Base-by-base conservation (phyloP, 64 coral and sea anemone genomes). In the Dendrophyllia cribrosa region DNA sequence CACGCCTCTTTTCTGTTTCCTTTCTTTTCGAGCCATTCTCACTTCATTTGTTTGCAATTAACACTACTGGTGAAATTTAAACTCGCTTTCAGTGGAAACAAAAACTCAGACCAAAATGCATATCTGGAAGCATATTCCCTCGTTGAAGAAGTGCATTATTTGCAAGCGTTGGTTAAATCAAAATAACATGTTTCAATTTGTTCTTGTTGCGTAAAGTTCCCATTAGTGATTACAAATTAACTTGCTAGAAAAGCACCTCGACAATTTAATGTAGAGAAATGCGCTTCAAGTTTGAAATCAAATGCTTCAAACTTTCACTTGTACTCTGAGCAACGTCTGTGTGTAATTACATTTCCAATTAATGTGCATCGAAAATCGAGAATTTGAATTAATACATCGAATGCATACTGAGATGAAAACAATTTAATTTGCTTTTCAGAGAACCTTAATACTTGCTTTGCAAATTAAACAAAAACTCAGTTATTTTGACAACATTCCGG, bases 1-100 rank as follows among this genome's bases (percentile, higher is more conserved):
- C 9, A 46, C 80, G 80, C 80, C 80, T 84, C 62, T 10, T 4
- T 34, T 84, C 9, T 7, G 64, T 23, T 67, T 51, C 45, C 62
- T 51, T 64, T 51, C 80, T 34, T 65, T 68, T 50, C 19, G 5
- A 9, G n/a, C 16, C 63, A 84, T 51, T 84, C 43, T 84, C 60
- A 84, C 62, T 20, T 84, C 26, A 67, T 68, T 51, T 84, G 58
- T 59, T 43, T 79, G n/a, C 24, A 24, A 75, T 75, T 75, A 75
- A 53, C 59, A 34, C 58, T 82, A 7, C 4, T 50, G 4, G 63
- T 67, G 25, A 66, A 66, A 51, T 60, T 44, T 43, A 47, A 62
- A 82, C 58, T 82, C 9, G n/a, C 13, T 5, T 34, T 16, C 21
- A 11, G 24, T 16, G 12, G 55, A 65, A 65, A 65, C n/a, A 34